Evolutionary conservation across 2,888 invertebrate genomes (phyloP), one percentile per base, ranked within the genome.

Genomic region (Sabellastarte sp.): DNA sequence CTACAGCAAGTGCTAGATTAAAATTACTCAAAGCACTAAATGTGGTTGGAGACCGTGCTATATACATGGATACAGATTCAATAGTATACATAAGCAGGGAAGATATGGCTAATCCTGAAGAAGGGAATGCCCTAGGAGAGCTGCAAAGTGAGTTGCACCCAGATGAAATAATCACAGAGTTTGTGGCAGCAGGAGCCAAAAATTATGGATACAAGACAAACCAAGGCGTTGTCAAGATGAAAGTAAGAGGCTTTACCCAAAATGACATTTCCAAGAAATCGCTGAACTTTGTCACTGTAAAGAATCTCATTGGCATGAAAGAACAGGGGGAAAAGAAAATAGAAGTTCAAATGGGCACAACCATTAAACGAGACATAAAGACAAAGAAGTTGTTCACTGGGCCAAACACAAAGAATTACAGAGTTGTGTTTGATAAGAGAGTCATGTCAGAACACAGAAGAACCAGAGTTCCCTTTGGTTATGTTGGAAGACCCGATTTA

Each of bases 61-160:
- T 84, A 10, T 83, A 84, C 67, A 80, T 68, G 57, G 81, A 84
- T 57, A 84, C 83, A 0, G 82, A 83, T 63, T 75, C 75, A 1
- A 72, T 81, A 3, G 77, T 84, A 50, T 82, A 74, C 61, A 64
- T 71, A 10, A 59, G 59, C 32, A 10, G 50, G 20, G 50, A 50
- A 0, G 68, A 59, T 1, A 59, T 65, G 15, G 20, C n/a, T 1
- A 50, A 63, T 30, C 62, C 61, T 15, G 26, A 50, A 15, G 1
- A 32, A 2, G 71, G 68, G 2, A 62, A 63, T 24, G 66, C 60
- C 31, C 51, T 71, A 10, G 69, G 69, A 4, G 61, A 70, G 10
- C 29, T 69, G 26, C 65, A 66, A 3, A 64, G 51, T 32, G 66
- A 66, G 5, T 74, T 77, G 60, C 74, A 74, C 2, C n/a, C n/a